A percentile compares a stretch with the other conserved stretches of the same genome.
Conservation (phyloP, 2,113 vertebrate genomes). For the Nibea albiflora region DNA sequence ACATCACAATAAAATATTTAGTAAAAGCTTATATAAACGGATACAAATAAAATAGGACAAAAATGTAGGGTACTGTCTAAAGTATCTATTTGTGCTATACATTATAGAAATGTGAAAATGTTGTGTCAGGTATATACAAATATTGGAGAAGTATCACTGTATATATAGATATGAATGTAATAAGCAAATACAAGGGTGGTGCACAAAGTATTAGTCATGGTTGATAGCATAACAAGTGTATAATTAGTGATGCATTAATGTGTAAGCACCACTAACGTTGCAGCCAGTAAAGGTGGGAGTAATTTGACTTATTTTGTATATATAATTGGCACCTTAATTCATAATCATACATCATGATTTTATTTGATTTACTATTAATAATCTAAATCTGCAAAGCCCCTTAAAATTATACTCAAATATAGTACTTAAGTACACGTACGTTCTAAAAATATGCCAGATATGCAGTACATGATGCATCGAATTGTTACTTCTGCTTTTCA, state of each 20-base stretch:
- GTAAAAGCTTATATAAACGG: too few relatives aligned
- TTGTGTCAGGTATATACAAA: too few relatives aligned
- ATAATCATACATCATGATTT: neutral
- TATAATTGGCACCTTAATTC: neutral
- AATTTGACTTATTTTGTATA: neutral
- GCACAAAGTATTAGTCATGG: too few relatives aligned
- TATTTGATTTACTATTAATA: neutral
- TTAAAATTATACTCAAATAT: neutral
- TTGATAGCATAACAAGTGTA: neutral
- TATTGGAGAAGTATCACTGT: too few relatives aligned
- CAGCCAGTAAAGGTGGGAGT: neutral
- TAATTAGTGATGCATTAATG: neutral
- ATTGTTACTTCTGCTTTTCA: neutral
- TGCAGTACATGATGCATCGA: too few relatives aligned
- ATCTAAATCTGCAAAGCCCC: neutral
- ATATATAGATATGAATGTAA: too few relatives aligned
- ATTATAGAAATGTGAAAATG: too few relatives aligned
- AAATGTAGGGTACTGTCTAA: too few relatives aligned
- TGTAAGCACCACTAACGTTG: neutral
- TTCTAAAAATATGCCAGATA: neutral
- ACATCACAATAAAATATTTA: too few relatives aligned
- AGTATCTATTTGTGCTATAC: too few relatives aligned
- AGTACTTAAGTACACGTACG: neutral
- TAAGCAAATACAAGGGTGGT: too few relatives aligned
- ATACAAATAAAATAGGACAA: too few relatives aligned